Percentiles rank a stretch among this genome's conserved stretches.
These are phyloP conservation scores for Xenops minutus DNA, from an alignment of 2,797 vertebrate genomes.

Conservation along the genomic window DNA sequence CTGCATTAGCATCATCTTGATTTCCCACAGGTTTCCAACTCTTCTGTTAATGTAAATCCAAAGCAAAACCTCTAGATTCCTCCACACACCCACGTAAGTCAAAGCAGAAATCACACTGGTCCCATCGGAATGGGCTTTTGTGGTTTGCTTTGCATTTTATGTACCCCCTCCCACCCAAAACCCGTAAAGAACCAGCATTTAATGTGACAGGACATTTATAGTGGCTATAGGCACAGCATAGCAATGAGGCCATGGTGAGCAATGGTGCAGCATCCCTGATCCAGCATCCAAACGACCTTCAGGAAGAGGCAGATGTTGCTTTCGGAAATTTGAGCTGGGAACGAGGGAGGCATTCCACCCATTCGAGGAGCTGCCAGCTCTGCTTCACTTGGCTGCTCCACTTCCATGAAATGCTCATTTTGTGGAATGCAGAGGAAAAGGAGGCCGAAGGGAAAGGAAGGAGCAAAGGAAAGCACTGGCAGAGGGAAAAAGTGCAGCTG, in stretches of 20 bases:
- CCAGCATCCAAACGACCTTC: constrained; percentile 31
- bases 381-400: neutral
- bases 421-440: neutral
- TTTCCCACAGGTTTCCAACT: constrained; percentile 29
- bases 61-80: neutral
- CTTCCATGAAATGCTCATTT: neutral
- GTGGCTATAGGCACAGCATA: neutral
- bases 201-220: neutral
- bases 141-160: neutral
- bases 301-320: neutral
- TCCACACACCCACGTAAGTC: neutral
- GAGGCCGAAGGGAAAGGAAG: constrained; percentile 9
- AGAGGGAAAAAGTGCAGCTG: neutral
- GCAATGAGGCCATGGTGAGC: neutral
- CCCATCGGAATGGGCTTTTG: neutral
- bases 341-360: neutral
- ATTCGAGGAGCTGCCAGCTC: neutral
- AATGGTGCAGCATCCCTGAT: neutral
- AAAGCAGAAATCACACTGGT: neutral
- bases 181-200: neutral
- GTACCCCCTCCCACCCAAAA: neutral
- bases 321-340: neutral
- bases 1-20: constrained; percentile 10
- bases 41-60: neutral
- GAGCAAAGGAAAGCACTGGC: neutral